Base-by-base conservation (phyloP, 1,140 invertebrate genomes). In the Ostrea denselamellosa region DNA sequence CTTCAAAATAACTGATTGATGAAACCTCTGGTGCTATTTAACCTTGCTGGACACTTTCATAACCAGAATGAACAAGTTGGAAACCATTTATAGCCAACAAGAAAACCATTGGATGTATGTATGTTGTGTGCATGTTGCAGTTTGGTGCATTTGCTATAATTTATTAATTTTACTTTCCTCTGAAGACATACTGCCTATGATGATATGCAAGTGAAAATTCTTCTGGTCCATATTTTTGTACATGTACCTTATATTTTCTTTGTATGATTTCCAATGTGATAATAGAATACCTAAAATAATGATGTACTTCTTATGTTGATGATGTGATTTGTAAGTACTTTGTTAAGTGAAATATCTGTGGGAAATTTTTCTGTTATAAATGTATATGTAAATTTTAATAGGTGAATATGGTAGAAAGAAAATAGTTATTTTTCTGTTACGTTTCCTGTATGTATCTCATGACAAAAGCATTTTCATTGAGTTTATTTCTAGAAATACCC, bases 1-100 rank as follows among this genome's bases (percentile, higher is more conserved):
- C 68, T 77, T 62, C 56, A 62, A 19, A 28, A 77, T 77, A 28
- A 77, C 25, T 77, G 68, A 77, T 77, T 28, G 68, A 77, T 28
- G 68, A 77, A 77, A 77, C 68, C 68, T 77, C 68, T 77, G 68
- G 68, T 77, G 68, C 68, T 77, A 77, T 77, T 77, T 28, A 77
- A 77, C 68, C 68, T 77, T 77, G 68, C 68, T 77, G 68, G 68
- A 77, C 68, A 28, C 25, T 77, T 77, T 77, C 68, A 77, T 77
- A 34, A 77, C 68, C 68, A 77, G 68, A 77, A 77, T 77, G 68
- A 77, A 77, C 68, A 77, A 77, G 68, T 77, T 77, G 25, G 28
- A 34, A 77, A 34, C 68, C 68, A 77, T 34, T 77, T 34, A 77
- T 77, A 28, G 28, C 25, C 68, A 77, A 77, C 14, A 25, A 77